A percentile compares a stretch with the other conserved stretches of the same genome.
phyloP scores from a whole-genome alignment of 2,888 invertebrate genomes.

The Craniophora ligustri region DNA sequence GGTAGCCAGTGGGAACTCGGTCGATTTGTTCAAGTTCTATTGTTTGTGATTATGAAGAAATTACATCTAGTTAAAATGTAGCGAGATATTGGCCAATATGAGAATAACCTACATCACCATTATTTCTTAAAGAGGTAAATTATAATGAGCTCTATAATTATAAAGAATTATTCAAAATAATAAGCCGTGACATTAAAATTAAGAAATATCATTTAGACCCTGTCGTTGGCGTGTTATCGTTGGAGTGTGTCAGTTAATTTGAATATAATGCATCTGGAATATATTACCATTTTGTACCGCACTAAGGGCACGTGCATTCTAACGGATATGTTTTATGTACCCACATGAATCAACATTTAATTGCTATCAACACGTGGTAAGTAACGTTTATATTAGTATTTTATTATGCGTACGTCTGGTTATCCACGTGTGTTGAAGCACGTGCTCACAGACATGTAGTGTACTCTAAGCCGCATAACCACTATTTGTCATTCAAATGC shows the following conservation, averaged over 20 bases:
- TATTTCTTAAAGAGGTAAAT: too few species aligned
- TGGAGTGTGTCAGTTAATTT: conserved; percentile 45
- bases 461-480: conserved; percentile 19
- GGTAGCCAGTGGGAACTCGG: conserved; percentile 67
- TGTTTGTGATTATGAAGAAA: conserved; percentile 65
- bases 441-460: conserved; percentile 41
- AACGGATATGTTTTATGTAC: conserved; percentile 73
- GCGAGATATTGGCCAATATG: conserved; percentile 57
- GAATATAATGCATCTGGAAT: conserved; percentile 50
- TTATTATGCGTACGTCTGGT: conserved; percentile 46
- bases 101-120: conserved; percentile 5
- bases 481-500: conserved; percentile 36
- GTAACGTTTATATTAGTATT: conserved; percentile 44
- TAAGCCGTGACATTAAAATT: conserved; percentile 1
- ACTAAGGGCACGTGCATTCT: conserved; percentile 64
- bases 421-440: conserved; percentile 44
- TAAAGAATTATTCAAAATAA: background rate
- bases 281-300: conserved; percentile 41
- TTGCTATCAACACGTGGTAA: conserved; percentile 73
- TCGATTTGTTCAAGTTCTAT: conserved; percentile 63
- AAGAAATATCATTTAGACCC: conserved; percentile 4
- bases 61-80: conserved; percentile 57
- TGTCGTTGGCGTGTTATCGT: conserved; percentile 37
- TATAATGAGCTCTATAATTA: too few species aligned
- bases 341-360: conserved; percentile 72